These are phyloP conservation scores for Paratrypauchen microcephalus DNA, from an alignment of 2,797 vertebrate genomes.

Conservation along the genomic window DNA sequence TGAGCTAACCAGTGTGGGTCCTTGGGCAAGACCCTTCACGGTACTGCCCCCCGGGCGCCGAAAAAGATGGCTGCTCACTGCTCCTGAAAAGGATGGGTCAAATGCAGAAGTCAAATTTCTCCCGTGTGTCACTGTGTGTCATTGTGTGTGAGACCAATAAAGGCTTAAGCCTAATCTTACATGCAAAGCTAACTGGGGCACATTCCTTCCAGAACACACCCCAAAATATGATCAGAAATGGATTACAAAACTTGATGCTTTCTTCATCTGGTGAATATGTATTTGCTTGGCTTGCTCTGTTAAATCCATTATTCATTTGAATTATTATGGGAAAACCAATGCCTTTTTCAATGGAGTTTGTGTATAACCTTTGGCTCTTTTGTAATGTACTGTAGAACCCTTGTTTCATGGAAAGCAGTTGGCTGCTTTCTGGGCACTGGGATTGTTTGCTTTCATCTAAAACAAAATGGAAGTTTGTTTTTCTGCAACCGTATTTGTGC, in stretches of 20 bases:
- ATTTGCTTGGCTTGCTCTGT: not conserved
- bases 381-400: conserved; percentile 48
- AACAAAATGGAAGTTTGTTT: conserved; percentile 53
- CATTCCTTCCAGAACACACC: not conserved
- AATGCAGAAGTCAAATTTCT: no score
- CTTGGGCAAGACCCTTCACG: no score
- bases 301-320: not conserved
- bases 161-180: no score
- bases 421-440: conserved; percentile 52
- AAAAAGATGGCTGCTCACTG: no score
- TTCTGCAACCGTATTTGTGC: conserved; percentile 55
- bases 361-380: conserved; percentile 40
- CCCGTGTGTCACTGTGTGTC: no score
- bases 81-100: no score
- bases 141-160: no score
- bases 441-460: conserved; percentile 62
- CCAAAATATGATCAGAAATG: not conserved
- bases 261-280: not conserved
- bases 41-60: no score
- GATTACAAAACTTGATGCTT: not conserved
- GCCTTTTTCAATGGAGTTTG: not conserved
- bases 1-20: no score
- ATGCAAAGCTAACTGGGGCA: not conserved
- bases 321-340: not conserved
- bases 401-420: conserved; percentile 60